Percentiles rank a stretch among this genome's conserved stretches.
phyloP scores from a whole-genome alignment of 1,140 invertebrate genomes.

The Zelostemma sp. region DNA sequence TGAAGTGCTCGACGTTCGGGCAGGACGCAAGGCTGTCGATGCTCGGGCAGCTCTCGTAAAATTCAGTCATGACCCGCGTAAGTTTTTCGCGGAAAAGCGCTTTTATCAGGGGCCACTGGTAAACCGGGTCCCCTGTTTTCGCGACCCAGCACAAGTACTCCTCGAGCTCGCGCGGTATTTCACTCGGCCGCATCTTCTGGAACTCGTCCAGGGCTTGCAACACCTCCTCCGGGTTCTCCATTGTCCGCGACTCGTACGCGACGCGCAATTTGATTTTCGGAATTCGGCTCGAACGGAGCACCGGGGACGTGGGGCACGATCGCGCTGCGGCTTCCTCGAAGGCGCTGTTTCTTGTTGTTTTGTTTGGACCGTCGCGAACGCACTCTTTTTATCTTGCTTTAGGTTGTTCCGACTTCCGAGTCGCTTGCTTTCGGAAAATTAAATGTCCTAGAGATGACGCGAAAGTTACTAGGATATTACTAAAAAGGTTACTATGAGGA shows the following conservation, averaged over 20 bases:
- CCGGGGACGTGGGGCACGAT: too few relatives aligned
- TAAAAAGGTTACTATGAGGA: too few relatives aligned
- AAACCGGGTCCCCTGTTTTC: conserved; percentile 93
- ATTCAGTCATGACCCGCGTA: conserved; percentile 87
- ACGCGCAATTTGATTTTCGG: too few relatives aligned
- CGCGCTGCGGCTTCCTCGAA: too few relatives aligned
- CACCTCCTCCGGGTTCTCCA: conserved; percentile 90
- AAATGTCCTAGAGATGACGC: too few relatives aligned
- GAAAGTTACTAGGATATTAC: too few relatives aligned
- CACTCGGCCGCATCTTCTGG: conserved; percentile 83
- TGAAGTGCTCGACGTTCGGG: conserved; percentile 92
- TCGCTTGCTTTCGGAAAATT: too few relatives aligned
- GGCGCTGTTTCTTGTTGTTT: too few relatives aligned
- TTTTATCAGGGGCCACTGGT: conserved; percentile 91
- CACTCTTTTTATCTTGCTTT: too few relatives aligned
- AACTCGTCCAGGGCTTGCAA: conserved; percentile 87
- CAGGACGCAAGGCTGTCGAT: conserved; percentile 79
- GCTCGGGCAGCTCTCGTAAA: conserved; percentile 83
- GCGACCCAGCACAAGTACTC: conserved; percentile 92
- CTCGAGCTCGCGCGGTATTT: conserved; percentile 90
- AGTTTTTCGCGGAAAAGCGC: conserved; percentile 90
- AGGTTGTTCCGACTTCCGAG: too few relatives aligned
- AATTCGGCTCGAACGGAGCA: too few relatives aligned
- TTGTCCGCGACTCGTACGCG: conserved; percentile 53
- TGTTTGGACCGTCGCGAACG: too few relatives aligned